A percentile compares a stretch with the other conserved stretches of the same genome.
These are phyloP conservation scores for Drosophila busckii DNA, from an alignment of 1,140 invertebrate species.

Conservation along the genomic window DNA sequence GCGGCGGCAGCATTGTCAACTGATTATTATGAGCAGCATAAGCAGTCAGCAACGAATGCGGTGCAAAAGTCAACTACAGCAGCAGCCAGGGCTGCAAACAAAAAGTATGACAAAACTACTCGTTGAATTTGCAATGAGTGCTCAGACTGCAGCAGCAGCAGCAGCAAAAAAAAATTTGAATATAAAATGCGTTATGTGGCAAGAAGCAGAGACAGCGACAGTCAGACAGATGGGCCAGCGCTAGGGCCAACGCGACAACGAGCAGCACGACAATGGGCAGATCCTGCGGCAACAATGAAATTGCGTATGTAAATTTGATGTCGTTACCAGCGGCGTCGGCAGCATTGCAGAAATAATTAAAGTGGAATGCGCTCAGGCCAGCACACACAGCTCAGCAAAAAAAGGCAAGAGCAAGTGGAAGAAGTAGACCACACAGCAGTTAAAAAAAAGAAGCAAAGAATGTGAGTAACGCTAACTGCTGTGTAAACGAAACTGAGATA, in stretches of 20 bases:
- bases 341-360: conserved; percentile 75
- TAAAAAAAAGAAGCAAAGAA: conserved; percentile 1
- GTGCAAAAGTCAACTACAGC: too few relatives aligned
- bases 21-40: conserved; percentile 62
- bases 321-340: conserved; percentile 63
- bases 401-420: background rate
- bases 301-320: conserved; percentile 77
- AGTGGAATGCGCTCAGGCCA: conserved; percentile 66
- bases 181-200: conserved; percentile 71
- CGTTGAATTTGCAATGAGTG: conserved; percentile 49
- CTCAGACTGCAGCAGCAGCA: conserved; percentile 53
- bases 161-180: conserved; percentile 71
- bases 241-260: conserved; percentile 12
- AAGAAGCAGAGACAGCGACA: conserved; percentile 2
- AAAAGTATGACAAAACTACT: conserved; percentile 32
- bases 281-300: conserved; percentile 74
- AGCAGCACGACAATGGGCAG: conserved; percentile 47
- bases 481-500: too few relatives aligned
- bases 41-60: conserved; percentile 8
- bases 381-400: conserved; percentile 20
- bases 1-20: conserved; percentile 38
- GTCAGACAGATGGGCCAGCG: conserved; percentile 12
- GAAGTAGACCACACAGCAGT: background rate
- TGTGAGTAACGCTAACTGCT: too few relatives aligned
- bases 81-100: conserved; percentile 12